phyloP scores from a whole-genome alignment of 2,113 vertebrate species.

The Rhagologus leucostigma region DNA sequence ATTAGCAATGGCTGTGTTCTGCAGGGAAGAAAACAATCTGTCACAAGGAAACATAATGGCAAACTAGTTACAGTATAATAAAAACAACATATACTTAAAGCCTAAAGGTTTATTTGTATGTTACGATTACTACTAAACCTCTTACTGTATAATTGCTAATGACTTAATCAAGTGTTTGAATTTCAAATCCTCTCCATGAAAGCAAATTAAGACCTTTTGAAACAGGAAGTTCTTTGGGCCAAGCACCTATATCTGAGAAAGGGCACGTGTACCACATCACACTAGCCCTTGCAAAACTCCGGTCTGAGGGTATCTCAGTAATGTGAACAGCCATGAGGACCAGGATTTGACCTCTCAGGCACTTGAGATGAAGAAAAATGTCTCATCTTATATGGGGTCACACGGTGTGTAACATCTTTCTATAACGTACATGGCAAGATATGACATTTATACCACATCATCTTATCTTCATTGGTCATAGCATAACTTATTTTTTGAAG shows the following conservation, averaged over 20 bases:
- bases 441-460: not conserved
- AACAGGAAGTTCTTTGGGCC: not conserved
- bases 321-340: not conserved
- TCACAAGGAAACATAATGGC: not conserved
- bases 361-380: not conserved
- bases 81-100: conserved; percentile 3
- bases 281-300: not conserved
- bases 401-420: not conserved
- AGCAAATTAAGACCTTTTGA: conserved; percentile 22
- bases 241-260: not conserved
- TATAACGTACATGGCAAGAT: not conserved
- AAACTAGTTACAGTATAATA: conserved; percentile 21
- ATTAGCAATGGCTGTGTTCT: not conserved
- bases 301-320: not conserved
- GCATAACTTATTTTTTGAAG: not conserved
- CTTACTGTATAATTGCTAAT: conserved; percentile 26
- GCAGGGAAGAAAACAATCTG: conserved; percentile 12
- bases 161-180: conserved; percentile 44
- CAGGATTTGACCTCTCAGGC: not conserved
- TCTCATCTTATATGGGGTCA: not conserved
- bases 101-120: conserved; percentile 2
- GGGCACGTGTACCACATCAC: accelerated
- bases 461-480: not conserved
- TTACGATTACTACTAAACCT: not conserved
- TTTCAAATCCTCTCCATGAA: conserved; percentile 1